These are phyloP conservation scores for Hoplodrina ambigua DNA, from an alignment of 2,888 invertebrate species.

Conservation along the genomic window DNA sequence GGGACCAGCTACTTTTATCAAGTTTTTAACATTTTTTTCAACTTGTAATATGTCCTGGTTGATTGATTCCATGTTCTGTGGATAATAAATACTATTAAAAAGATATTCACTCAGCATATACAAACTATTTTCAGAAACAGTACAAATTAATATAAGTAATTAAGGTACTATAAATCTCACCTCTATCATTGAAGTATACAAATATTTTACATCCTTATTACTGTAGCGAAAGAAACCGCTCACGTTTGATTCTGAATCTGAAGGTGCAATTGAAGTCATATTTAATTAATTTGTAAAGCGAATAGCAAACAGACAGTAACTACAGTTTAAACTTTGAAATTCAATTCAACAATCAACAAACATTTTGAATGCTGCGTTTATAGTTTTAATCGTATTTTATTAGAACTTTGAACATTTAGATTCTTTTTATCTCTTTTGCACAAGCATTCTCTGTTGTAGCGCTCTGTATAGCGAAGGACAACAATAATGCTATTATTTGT, in stretches of 20 bases:
- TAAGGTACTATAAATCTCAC: slow-evolving; percentile 62
- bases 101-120: neutral
- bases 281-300: neutral
- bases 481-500: neutral
- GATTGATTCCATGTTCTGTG: slow-evolving; percentile 84
- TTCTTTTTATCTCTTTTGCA: slow-evolving; percentile 11
- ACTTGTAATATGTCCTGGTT: slow-evolving; percentile 84
- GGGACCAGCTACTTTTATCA: slow-evolving; percentile 79
- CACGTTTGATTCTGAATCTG: slow-evolving; percentile 86
- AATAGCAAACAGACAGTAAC: neutral
- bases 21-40: slow-evolving; percentile 81
- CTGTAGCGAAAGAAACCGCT: slow-evolving; percentile 85
- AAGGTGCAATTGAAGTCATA: slow-evolving; percentile 81
- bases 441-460: neutral
- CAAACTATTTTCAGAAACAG: neutral
- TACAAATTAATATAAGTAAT: neutral
- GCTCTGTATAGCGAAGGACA: neutral
- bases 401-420: neutral
- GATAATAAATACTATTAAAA: slow-evolving; percentile 34
- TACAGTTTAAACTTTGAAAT: slow-evolving; percentile 15
- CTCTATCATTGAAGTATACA: slow-evolving; percentile 82
- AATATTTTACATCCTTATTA: slow-evolving; percentile 79
- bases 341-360: too few relatives aligned
- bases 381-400: neutral
- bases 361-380: neutral